Percentiles rank a stretch among this genome's conserved stretches.
phyloP scores from a whole-genome alignment of 2,888 invertebrate genomes.

The Drosophila parthenogenetica region DNA sequence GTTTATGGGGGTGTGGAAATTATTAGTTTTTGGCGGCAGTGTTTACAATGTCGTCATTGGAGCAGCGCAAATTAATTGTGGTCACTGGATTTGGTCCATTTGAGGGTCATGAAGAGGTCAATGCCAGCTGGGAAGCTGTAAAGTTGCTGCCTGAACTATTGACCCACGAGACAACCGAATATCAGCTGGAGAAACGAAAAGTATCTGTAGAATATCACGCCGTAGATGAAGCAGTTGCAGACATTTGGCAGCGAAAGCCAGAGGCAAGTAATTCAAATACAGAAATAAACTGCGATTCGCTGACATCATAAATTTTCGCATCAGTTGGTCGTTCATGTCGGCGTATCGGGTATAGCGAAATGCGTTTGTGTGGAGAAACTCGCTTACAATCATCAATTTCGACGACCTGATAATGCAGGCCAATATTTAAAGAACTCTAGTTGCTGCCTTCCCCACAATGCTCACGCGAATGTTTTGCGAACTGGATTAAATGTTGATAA shows the following conservation, averaged over 20 bases:
- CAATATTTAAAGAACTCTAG: conserved; percentile 66
- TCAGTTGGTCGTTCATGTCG: conserved; percentile 84
- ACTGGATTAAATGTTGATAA: conserved; percentile 82
- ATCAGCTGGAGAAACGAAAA: conserved; percentile 86
- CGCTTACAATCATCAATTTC: conserved; percentile 83
- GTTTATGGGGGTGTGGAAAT: background rate
- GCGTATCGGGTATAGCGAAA: conserved; percentile 82
- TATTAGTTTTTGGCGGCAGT: conserved; percentile 27
- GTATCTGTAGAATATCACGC: conserved; percentile 89
- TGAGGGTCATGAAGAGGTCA: conserved; percentile 87
- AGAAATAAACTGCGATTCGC: background rate
- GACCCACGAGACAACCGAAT: conserved; percentile 81
- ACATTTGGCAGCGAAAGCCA: conserved; percentile 89
- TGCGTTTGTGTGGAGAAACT: conserved; percentile 83
- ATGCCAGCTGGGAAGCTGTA: conserved; percentile 93
- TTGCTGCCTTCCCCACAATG: conserved; percentile 63
- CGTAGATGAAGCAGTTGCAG: conserved; percentile 87
- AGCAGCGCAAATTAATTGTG: conserved; percentile 81
- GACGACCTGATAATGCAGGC: conserved; percentile 80
- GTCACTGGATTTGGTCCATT: conserved; percentile 93
- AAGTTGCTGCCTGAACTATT: conserved; percentile 86
- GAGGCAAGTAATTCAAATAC: conserved; percentile 84
- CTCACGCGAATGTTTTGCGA: conserved; percentile 64
- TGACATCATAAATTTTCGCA: conserved; percentile 53
- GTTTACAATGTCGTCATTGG: conserved; percentile 61